Evolutionary conservation across 1,140 invertebrate species (phyloP).

Genomic region (Achatina immaculata): DNA sequence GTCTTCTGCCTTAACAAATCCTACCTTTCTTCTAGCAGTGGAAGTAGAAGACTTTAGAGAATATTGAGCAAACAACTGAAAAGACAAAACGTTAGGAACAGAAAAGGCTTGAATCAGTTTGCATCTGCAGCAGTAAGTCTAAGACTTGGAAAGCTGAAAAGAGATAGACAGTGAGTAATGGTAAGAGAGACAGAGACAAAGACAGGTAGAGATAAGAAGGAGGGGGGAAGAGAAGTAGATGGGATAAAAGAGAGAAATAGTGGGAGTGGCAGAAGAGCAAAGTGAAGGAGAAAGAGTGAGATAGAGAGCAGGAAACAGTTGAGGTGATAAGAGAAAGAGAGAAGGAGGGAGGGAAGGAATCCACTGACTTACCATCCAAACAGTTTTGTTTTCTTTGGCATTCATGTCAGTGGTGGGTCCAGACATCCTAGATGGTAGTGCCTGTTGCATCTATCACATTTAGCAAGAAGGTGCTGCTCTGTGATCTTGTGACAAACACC

Average conservation of each 20-base stretch:
- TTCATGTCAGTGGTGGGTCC: constrained; percentile 89
- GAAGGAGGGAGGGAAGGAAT: too few relatives aligned
- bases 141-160: too few relatives aligned
- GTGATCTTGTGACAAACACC: constrained; percentile 81
- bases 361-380: constrained; percentile 85
- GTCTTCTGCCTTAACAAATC: too few relatives aligned
- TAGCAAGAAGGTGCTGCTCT: constrained; percentile 78
- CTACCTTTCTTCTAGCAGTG: too few relatives aligned
- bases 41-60: too few relatives aligned
- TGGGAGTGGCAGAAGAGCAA: not conserved
- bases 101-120: too few relatives aligned
- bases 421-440: constrained; percentile 95
- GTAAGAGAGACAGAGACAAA: not conserved
- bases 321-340: not conserved
- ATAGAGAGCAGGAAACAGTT: not conserved
- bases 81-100: too few relatives aligned
- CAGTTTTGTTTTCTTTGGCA: constrained; percentile 95
- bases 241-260: not conserved
- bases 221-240: not conserved
- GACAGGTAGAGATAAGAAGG: too few relatives aligned
- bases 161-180: not conserved
- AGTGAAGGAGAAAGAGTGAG: not conserved
- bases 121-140: too few relatives aligned
- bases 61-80: too few relatives aligned
- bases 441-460: constrained; percentile 92